phyloP scores from a whole-genome alignment of 2,113 vertebrate genomes.

The Actenoides lindsayi region DNA sequence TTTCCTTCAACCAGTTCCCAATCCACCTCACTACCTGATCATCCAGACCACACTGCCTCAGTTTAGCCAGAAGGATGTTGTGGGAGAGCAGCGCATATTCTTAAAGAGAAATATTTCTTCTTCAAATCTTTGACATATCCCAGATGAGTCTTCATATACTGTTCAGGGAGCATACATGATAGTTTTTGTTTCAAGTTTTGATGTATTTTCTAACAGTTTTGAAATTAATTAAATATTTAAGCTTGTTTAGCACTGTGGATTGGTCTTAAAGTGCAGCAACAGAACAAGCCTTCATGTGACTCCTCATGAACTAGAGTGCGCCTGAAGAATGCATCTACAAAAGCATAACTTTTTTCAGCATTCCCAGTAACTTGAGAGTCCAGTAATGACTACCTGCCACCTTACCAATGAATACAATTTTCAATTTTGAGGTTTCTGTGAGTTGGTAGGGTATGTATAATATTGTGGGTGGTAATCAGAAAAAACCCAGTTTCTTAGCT shows the following conservation, averaged over 20 bases:
- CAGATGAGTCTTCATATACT: not conserved
- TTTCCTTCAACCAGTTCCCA: too few species aligned
- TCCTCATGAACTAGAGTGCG: not conserved
- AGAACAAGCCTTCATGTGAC: not conserved
- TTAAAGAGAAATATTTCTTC: not conserved
- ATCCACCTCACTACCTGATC: too few species aligned
- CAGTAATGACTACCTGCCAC: not conserved
- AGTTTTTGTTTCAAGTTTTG: not conserved
- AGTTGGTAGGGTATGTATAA: not conserved
- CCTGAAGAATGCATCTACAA: not conserved
- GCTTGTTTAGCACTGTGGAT: not conserved
- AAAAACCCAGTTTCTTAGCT: not conserved
- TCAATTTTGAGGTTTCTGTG: not conserved
- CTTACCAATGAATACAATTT: not conserved
- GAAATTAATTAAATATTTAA: not conserved
- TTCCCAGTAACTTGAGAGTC: not conserved
- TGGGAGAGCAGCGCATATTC: not conserved
- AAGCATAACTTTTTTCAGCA: not conserved
- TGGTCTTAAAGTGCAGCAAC: not conserved
- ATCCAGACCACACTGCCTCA: too few species aligned
- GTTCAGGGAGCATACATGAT: not conserved
- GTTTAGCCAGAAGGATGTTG: too few species aligned
- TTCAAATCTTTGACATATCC: not conserved
- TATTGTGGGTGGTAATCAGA: not conserved
- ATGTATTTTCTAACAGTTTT: not conserved